Evolutionary conservation across 2,888 invertebrate species (phyloP).

Genomic region (Anoplius nigerrimus): DNA sequence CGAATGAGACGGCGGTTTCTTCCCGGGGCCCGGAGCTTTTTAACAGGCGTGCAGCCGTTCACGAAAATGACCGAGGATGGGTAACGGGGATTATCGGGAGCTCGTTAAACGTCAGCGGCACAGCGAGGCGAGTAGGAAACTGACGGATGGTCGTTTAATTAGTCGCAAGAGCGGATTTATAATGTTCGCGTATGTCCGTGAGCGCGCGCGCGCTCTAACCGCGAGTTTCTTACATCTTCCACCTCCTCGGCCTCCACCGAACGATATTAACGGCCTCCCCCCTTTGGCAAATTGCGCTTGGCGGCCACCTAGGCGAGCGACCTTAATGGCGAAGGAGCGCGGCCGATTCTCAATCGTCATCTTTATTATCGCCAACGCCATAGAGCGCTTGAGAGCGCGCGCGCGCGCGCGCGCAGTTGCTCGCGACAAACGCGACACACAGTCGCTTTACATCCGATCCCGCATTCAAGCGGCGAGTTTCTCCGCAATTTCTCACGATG

Average conservation of each 20-base stretch:
- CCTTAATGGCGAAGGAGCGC: constrained; percentile 3
- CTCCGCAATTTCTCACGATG: constrained; percentile 51
- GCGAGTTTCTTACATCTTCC: too few relatives aligned
- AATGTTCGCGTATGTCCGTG: too few relatives aligned
- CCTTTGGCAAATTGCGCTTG: constrained; percentile 10
- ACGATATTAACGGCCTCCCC: neutral
- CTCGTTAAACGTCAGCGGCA: constrained; percentile 45
- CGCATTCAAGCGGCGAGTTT: constrained; percentile 30
- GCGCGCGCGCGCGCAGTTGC: neutral
- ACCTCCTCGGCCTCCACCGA: neutral
- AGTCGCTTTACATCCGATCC: constrained; percentile 9
- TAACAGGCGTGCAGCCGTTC: constrained; percentile 54
- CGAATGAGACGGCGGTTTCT: constrained; percentile 59
- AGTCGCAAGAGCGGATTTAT: constrained; percentile 22
- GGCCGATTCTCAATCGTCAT: constrained; percentile 4
- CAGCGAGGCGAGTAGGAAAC: constrained; percentile 1
- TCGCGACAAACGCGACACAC: neutral
- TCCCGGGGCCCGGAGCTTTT: constrained; percentile 30
- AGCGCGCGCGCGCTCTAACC: too few relatives aligned
- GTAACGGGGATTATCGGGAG: constrained; percentile 31
- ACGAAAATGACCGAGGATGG: constrained; percentile 45
- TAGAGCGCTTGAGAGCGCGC: too few relatives aligned
- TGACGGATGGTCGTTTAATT: constrained; percentile 27
- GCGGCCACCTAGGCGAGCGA: neutral
- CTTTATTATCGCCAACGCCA: neutral